Evolutionary conservation across 2,888 invertebrate species (phyloP).

Genomic region (Craniophora ligustri): DNA sequence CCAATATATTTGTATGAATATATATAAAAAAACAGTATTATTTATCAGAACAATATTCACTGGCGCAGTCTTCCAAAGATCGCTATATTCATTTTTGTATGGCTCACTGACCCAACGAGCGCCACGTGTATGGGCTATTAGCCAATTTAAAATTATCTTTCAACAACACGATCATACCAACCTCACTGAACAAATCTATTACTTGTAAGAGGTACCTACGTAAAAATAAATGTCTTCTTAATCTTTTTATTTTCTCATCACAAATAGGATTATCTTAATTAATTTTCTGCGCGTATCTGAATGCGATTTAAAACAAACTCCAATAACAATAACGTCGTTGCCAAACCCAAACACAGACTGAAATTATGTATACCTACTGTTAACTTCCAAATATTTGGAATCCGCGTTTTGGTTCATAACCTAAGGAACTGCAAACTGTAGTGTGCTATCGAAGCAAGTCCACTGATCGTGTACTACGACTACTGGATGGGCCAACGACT

Average conservation of each 20-base stretch:
- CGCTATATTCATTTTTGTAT: conserved; percentile 56
- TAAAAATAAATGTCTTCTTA: conserved; percentile 32
- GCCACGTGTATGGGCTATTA: conserved; percentile 36
- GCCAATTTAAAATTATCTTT: conserved; percentile 32
- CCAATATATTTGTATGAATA: conserved; percentile 67
- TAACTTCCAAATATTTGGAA: conserved; percentile 76
- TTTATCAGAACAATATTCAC: conserved; percentile 73
- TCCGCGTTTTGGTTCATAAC: conserved; percentile 48
- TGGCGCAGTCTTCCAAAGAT: conserved; percentile 84
- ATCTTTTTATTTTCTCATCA: conserved; percentile 57
- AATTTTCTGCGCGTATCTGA: conserved; percentile 47
- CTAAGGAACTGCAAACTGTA: conserved; percentile 42
- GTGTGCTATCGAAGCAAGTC: conserved; percentile 28
- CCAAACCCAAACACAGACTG: conserved; percentile 86
- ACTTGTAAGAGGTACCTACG: conserved; percentile 44
- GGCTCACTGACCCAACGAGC: conserved; percentile 40
- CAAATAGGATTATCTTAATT: conserved; percentile 60
- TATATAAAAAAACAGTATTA: conserved; percentile 81
- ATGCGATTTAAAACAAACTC: conserved; percentile 54
- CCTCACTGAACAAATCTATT: conserved; percentile 40
- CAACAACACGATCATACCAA: conserved; percentile 22
- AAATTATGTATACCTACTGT: conserved; percentile 83
- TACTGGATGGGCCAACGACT: conserved; percentile 54
- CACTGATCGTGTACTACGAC: conserved; percentile 43
- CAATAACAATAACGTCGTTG: conserved; percentile 81